phyloP scores from a whole-genome alignment of 2,113 vertebrate species.

The Ceratotherium simum region DNA sequence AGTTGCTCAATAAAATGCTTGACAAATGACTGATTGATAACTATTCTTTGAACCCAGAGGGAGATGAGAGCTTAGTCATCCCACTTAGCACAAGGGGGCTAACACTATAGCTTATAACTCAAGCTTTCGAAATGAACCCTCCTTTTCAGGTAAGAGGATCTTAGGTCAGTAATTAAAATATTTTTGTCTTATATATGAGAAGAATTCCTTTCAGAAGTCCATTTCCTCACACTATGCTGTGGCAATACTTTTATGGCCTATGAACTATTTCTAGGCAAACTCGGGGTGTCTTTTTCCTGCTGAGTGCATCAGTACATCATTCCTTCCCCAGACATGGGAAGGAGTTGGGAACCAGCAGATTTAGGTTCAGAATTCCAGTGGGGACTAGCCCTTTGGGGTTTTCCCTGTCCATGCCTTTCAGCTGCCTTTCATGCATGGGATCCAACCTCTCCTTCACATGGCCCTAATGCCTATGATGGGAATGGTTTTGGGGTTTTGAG shows the following conservation, averaged over 20 bases:
- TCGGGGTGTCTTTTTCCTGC: background rate
- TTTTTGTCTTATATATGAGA: background rate
- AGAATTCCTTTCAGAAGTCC: background rate
- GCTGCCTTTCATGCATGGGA: background rate
- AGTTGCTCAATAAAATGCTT: background rate
- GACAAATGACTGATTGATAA: background rate
- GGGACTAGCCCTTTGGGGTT: background rate
- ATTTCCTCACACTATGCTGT: background rate
- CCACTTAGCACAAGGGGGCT: background rate
- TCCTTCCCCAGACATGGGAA: background rate
- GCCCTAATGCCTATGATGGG: background rate
- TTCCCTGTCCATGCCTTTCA: background rate
- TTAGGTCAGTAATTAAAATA: background rate
- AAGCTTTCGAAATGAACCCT: background rate
- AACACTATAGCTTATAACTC: background rate
- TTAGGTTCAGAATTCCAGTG: background rate
- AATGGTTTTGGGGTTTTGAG: conserved; percentile 3
- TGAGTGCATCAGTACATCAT: background rate
- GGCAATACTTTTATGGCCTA: background rate
- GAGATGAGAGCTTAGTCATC: background rate
- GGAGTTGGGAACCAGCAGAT: background rate
- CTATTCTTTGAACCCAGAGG: background rate
- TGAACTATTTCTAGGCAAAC: background rate
- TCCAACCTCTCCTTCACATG: background rate
- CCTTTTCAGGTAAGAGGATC: background rate